phyloP scores from a whole-genome alignment of 1,140 invertebrate genomes.

The Cecropterus lyciades region DNA sequence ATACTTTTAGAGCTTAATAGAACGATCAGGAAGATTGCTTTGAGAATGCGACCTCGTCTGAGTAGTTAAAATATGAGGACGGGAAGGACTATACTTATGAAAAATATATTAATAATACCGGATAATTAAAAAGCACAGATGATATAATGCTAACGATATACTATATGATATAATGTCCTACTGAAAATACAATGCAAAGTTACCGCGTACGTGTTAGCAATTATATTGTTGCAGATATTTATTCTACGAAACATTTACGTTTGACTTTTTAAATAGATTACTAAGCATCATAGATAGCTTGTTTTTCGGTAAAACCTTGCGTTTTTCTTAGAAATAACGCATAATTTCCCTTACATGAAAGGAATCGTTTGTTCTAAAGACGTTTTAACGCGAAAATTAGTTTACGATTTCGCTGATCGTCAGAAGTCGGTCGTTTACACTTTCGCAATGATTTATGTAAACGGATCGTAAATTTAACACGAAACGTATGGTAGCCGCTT shows the following conservation, averaged over 20 bases:
- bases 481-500: slow-evolving; percentile 18
- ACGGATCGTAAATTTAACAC: slow-evolving; percentile 28
- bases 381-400: slow-evolving; percentile 28
- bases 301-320: neutral
- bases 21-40: too few species aligned
- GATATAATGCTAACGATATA: too few species aligned
- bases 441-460: slow-evolving; percentile 31
- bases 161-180: too few species aligned
- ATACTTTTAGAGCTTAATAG: too few species aligned
- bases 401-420: slow-evolving; percentile 26
- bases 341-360: slow-evolving; percentile 25
- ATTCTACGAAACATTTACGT: neutral
- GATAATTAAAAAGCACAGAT: too few species aligned
- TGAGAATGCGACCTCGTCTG: too few species aligned
- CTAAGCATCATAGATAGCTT: neutral
- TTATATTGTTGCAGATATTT: neutral
- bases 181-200: neutral
- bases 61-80: too few species aligned
- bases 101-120: too few species aligned
- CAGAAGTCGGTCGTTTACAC: slow-evolving; percentile 29
- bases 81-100: too few species aligned
- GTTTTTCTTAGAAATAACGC: slow-evolving; percentile 9
- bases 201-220: neutral
- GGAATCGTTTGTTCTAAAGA: slow-evolving; percentile 30
- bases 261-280: neutral